Evolutionary conservation across 2,888 invertebrate species (phyloP), one percentile per base, ranked within the genome.

Genomic region (Leistus spinibarbis): DNA sequence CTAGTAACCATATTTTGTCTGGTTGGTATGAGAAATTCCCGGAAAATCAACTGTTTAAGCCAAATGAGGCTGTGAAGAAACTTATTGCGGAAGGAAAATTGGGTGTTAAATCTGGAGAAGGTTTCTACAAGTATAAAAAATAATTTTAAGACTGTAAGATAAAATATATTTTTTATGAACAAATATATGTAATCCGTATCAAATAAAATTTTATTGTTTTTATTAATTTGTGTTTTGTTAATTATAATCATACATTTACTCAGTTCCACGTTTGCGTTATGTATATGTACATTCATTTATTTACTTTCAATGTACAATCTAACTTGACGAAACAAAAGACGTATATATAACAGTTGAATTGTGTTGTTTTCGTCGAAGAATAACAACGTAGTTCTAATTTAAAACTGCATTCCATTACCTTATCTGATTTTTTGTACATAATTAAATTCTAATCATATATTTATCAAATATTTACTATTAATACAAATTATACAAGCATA

Each of bases 31-130:
- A 93, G 80, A 90, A 91, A 82, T 91, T 86, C 82, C 93, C 93
- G 0, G 89, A 91, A 23, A 89, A 91, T 82, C 91, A 89, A 3
- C 83, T 90, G n/a, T 93, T 92, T 83, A 83, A 85, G 72, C 91
- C 92, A 0, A 88, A 89, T 63, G 87, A 89, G 19, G 81, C 90
- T 13, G 81, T 95, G 19, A 87, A 91, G 80, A 91, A 93, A 82
- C 83, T 95, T 77, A 93, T 95, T 0, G 82, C 88, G 0, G 92
- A 94, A 80, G 94, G 94, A n/a, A 95, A 95, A 85, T 85, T 93
- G 0, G 96, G 96, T 0, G 86, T 90, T 7, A 96, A 96, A 83
- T 86, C 89, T 56, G 95, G 95, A 0, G 92, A 95, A 85, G 96
- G 95, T n/a, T 94, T 94, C 85, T 96, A 95, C 84, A 92, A 91